Conservation (phyloP, 1,140 invertebrate species). For the Bombus confusus region DNA sequence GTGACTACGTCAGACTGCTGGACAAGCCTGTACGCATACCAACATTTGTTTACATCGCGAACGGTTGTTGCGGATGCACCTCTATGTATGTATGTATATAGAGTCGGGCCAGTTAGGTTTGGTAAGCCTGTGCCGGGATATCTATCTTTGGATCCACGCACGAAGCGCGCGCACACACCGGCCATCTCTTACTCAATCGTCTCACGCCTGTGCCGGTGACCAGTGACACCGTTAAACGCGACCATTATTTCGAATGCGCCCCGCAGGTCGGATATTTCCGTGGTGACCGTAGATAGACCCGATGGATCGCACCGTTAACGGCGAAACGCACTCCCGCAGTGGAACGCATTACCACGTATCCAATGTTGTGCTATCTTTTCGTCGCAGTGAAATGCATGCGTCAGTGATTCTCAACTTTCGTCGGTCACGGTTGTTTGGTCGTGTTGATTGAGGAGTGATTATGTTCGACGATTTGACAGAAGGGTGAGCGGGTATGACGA, state of each 20-base stretch:
- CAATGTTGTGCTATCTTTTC: constrained; percentile 46
- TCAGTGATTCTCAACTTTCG: constrained; percentile 43
- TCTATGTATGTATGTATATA: constrained; percentile 1
- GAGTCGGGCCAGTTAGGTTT: constrained; percentile 55
- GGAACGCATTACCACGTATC: constrained; percentile 38
- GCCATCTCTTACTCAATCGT: constrained; percentile 69
- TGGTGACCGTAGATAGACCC: constrained; percentile 60
- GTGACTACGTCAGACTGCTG: constrained; percentile 20
- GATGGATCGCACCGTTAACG: constrained; percentile 50
- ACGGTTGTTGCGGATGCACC: constrained; percentile 9
- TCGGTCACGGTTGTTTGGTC: too few species aligned
- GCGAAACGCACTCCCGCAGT: constrained; percentile 45
- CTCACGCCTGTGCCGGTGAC: constrained; percentile 60
- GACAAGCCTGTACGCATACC: constrained; percentile 2
- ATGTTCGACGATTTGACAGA: background rate
- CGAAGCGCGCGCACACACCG: background rate
- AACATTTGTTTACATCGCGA: constrained; percentile 59
- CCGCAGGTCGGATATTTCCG: constrained; percentile 66
- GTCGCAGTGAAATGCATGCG: constrained; percentile 43
- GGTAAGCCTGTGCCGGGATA: constrained; percentile 60
- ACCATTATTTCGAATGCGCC: constrained; percentile 69
- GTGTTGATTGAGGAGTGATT: background rate
- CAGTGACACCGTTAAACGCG: constrained; percentile 70
- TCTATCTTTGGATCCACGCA: constrained; percentile 71
- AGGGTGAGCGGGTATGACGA: background rate